Evolutionary conservation across 2,113 vertebrate species (phyloP), one percentile per base, ranked within the genome.

Genomic region (Potamarius usumacintae): DNA sequence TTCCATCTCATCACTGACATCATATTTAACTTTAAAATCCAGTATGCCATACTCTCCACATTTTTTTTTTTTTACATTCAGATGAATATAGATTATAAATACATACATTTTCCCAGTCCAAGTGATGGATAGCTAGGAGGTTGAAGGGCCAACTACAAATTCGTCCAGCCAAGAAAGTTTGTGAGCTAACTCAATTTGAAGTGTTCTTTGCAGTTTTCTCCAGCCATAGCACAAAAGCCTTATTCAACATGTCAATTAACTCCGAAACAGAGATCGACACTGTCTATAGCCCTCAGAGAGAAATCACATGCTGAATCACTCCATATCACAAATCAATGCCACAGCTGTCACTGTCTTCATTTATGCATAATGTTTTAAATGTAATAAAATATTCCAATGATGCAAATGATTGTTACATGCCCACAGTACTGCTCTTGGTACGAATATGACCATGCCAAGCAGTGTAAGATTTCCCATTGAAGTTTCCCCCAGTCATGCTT

Each of bases 151-250:
- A 91, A 80, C 8, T 57, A 60, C 82, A 87, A 87, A 94, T 91
- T 91, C 90, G 90, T 91, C 52, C 77, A 92, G 85, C 34, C 69
- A 67, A 88, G 88, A 92, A 89, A n/a, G 91, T 92, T 91, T 90
- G 86, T 89, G 84, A 86, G 86, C 89, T 92, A 94, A 94, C 83
- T 92, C 88, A 92, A 92, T 94, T 92, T 86, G 57, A 86, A 85
- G 89, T 76, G 11, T 90, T 94, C 91, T 1, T 34, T 63, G 57
- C 58, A 63, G 58, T 89, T 82, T 42, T 76, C 81, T 76, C 79
- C 72, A 53, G 84, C 63, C 62, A 27, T 50, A 63, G 67, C 72
- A 91, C 89, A 91, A 91, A 89, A 88, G 62, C 27, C 34, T 55
- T 84, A 90, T 94, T 94, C 91, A 93, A 88, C 20, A 8, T 9